These are phyloP conservation scores for Grallaria varia DNA, from an alignment of 2,113 vertebrate species.

Conservation along the genomic window DNA sequence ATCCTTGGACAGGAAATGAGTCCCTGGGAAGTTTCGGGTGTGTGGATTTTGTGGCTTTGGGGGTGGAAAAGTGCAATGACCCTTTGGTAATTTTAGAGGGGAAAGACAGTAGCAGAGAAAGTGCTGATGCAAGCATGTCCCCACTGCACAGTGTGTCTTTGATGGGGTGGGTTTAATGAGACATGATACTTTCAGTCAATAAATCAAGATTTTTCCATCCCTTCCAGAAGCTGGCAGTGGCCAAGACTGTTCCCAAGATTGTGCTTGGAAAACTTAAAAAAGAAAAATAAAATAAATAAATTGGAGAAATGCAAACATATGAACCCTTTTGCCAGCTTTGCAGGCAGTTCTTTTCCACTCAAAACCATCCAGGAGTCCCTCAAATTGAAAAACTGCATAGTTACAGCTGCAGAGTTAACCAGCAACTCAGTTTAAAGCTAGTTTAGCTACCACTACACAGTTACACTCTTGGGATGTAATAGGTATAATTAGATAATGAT, in stretches of 20 bases:
- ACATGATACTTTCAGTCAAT: neutral
- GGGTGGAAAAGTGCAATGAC: neutral
- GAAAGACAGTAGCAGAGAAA: neutral
- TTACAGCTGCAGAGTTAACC: neutral
- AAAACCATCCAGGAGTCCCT: neutral
- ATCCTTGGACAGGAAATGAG: neutral
- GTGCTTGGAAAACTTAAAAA: neutral
- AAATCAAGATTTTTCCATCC: neutral
- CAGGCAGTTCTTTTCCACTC: neutral
- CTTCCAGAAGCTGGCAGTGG: neutral
- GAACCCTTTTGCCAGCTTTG: neutral
- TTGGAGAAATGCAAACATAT: neutral
- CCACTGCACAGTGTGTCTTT: neutral
- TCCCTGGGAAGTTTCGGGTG: neutral
- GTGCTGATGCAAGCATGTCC: neutral
- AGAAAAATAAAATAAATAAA: neutral
- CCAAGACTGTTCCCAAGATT: neutral
- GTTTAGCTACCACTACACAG: neutral
- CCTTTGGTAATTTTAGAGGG: neutral
- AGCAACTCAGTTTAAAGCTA: neutral
- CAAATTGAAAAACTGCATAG: neutral
- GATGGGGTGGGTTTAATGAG: neutral
- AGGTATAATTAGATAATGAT: neutral
- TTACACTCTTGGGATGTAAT: neutral
- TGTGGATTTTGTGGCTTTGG: neutral